Conservation (phyloP, 1,140 invertebrate species). For the Archegozetes longisetosus region DNA sequence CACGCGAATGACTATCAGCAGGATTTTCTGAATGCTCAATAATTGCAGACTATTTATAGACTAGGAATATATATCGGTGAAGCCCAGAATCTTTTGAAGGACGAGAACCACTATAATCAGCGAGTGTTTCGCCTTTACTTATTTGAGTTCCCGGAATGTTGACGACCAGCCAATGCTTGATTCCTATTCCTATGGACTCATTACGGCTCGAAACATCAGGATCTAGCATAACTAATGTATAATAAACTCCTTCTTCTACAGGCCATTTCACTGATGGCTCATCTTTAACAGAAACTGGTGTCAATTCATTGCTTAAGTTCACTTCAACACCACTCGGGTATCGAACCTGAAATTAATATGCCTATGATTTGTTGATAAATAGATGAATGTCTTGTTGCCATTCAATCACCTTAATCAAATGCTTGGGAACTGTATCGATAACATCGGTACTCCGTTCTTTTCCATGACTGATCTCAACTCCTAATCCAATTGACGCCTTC, state of each 20-base stretch:
- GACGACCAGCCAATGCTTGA: conserved; percentile 21
- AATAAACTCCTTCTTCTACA: conserved; percentile 11
- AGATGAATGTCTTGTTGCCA: neutral
- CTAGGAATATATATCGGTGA: conserved; percentile 20
- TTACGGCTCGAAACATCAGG: conserved; percentile 19
- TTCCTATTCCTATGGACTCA: conserved; percentile 17
- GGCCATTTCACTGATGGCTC: conserved; percentile 16
- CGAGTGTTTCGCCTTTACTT: conserved; percentile 17
- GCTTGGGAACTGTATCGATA: neutral
- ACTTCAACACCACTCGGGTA: conserved; percentile 13
- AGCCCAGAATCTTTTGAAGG: conserved; percentile 20
- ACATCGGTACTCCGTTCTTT: neutral
- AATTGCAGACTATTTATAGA: conserved; percentile 19
- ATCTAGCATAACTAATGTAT: conserved; percentile 20
- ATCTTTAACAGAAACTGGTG: conserved; percentile 19
- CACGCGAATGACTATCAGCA: conserved; percentile 32
- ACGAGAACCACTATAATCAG: conserved; percentile 19
- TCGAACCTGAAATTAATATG: conserved; percentile 7
- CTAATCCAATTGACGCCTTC: neutral
- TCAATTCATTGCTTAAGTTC: conserved; percentile 19
- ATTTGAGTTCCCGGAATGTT: conserved; percentile 21
- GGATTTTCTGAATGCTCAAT: conserved; percentile 34
- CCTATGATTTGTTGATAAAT: neutral
- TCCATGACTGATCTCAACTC: neutral
- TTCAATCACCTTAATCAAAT: neutral